Evolutionary conservation across 2,888 invertebrate genomes (phyloP), one percentile per base, ranked within the genome.

Genomic region (Panorpa germanica): DNA sequence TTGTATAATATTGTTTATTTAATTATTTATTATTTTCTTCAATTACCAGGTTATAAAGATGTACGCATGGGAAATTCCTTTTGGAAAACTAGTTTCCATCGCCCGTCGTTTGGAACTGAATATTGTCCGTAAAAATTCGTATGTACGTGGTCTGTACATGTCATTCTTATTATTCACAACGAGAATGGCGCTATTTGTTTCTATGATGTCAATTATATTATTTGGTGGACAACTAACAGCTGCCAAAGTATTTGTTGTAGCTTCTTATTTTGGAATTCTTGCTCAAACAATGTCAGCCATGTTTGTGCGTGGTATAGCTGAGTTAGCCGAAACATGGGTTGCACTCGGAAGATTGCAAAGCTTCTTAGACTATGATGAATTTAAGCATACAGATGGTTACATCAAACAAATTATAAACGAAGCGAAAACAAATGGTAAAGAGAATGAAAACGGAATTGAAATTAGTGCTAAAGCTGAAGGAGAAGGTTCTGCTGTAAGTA

Each of bases 51-150:
- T 86, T 3, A 78, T 90, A 39, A 90, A 90, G 59, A 85, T 88
- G 82, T 88, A 86, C 47, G 78, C 83, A 2, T 90, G 88, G 76
- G 88, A 90, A 49, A 73, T 70, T 40, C 77, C 83, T 1, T 86
- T 88, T 46, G 72, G 75, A 26, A 63, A 71, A 40, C 61, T 83
- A 12, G 72, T 88, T 3, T 64, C 65, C 7, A 43, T 61, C 14
- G 72, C 78, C 4, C 56, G 86, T 43, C 63, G 61, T 59, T 70
- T 63, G 43, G 71, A 65, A 40, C 24, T 67, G 28, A 57, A 53
- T 36, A 59, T 71, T 38, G 63, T 76, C 0, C 61, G 53, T 13
- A 65, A 64, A 24, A 66, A 68, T 2, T 68, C 70, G 0, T 65
- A 69, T 36, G 57, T 75, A 8, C 58, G 76, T 33, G 71, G 68